Base-by-base conservation (phyloP, 2,113 vertebrate species). In the Dasypus novemcinctus region DNA sequence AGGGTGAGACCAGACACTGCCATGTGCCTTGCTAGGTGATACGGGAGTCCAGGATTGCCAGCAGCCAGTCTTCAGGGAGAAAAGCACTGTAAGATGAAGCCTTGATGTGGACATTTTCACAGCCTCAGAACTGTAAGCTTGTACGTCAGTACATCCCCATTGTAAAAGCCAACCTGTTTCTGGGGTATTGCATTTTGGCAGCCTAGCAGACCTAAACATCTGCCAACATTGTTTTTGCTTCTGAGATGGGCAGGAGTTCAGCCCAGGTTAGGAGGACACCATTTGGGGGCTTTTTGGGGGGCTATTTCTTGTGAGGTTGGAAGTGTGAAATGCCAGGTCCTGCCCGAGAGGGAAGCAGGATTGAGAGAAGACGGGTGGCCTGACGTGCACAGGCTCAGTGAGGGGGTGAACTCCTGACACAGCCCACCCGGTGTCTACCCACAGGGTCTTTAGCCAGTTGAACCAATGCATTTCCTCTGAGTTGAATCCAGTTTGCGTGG, bases 351-450 rank as follows among this genome's bases (percentile, higher is more conserved):
- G 10, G 36, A 36, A 49, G 74, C 14, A 33, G 21, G 57, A 27
- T 8, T 2, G 14, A 72, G 29, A 41, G 49, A 25, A 25, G 36
- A 49, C 57, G 14, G 29, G 25, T 27, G 1, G 64, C 20, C 23
- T 2, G 4, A 82, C 54, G 46, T 6, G 4, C n/a, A 21, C 9
- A 41, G 2, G 14, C 43, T n/a, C 52, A 25, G 15, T 36, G 21
- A 14, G 4, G 3, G 12, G 10, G 25, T 2, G 21, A 38, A 12
- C 25, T 31, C 36, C 25, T 31, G 17, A 13, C 52, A 5, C 43
- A 33, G 46, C 1, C n/a, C 6, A 20, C 74, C 38, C 25, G 20
- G 0, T 5, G 1, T 69, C 36, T 41, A 61, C 1, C 20, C 13
- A 7, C 0, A 2, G 12, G 25, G 41, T 66, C 4, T 57, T 75